Evolutionary conservation across 2,797 vertebrate genomes (phyloP), one percentile per base, ranked within the genome.

Genomic region (Melopsittacus undulatus): DNA sequence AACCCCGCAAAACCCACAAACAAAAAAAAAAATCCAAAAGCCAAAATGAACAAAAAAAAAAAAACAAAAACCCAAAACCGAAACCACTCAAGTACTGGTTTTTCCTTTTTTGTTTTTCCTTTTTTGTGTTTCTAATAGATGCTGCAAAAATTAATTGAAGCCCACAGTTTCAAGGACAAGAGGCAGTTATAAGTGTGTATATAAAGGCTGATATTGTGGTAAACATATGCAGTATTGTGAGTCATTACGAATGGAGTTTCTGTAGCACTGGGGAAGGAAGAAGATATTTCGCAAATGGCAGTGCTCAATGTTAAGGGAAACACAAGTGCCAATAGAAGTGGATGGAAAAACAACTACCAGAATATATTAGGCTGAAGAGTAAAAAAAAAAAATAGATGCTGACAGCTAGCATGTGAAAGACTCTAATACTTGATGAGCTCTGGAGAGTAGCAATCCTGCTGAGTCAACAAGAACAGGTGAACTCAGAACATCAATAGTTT

Each of bases 311-410:
- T 52, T 52, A 67, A 77, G 19, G 22, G 32, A 74, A 91, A 63
- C 29, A 45, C 5, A 75, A 52, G 26, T 78, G 43, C 8, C 22
- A 56, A 17, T 3, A 70, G 8, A 49, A 10, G 27, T 0, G 0
- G 20, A 36, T 75, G 19, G 69, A 86, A 83, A 92, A 78, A 20
- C 7, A 81, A 3, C 16, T 82, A 43, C 10, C 24, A 67, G 54
- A 91, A 84, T 89, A 68, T 7, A 73, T 14, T 13, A 75, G 19
- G 2, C 14, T 7, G 3, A 72, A 59, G 13, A 87, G n/a, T 46
- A 29, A 24, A 78, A 91, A 40, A 78, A 91, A 40, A 36, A 74
- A 94, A 74, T 5, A 81, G 8, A 30, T 56, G 5, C 23, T 70
- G 38, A 67, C 12, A 54, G 5, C 5, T 29, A 49, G 5, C 5